Evolutionary conservation across 92 coral and sea anemone genomes (phyloP), one percentile per base, ranked within the genome.

Genomic region (Micromussa lordhowensis): DNA sequence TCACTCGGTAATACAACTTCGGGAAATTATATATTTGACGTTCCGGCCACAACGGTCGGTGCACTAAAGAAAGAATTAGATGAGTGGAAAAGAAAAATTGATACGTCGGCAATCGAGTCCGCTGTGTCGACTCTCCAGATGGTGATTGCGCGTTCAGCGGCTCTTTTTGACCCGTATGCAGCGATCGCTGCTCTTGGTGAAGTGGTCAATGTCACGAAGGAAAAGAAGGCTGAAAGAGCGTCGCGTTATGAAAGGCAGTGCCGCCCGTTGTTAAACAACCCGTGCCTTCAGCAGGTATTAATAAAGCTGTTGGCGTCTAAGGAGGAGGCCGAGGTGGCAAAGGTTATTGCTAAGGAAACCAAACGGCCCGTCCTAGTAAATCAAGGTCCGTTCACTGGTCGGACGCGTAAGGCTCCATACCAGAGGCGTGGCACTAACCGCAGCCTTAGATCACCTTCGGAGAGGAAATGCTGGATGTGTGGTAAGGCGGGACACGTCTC

Each of bases 241-340:
- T 44, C 51, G 51, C 51, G 51, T 44, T 44, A 44, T 44, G 51
- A 7, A 44, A 44, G 51, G 0, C 13, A 44, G 51, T 44, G 51
- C 13, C 51, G 61, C 3, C 61, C 6, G 19, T 19, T 16, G 61
- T 19, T 16, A 4, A 16, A 55, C 22, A 55, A 16, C 24, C 3
- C 18, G 22, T 15, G 24, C 82, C 61, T 86, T 11, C 89, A 86
- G 59, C 74, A 84, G 49, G 38, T 84, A 18, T 26, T 77, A 2
- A 66, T 77, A 17, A 77, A 61, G 40, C 28, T 77, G 17, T 59
- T 86, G 22, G 84, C 89, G 0, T 54, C 82, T 40, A 12, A 77
- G 59, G 76, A 22, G 75, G 75, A 86, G 54, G 89, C 84, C 19
- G 89, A 86, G 84, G 64, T 86, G 74, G 89, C 76, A 17, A 63